Percentiles rank a stretch among this genome's conserved stretches.
Conservation (phyloP, 2,888 invertebrate genomes). For the Spisula solida region DNA sequence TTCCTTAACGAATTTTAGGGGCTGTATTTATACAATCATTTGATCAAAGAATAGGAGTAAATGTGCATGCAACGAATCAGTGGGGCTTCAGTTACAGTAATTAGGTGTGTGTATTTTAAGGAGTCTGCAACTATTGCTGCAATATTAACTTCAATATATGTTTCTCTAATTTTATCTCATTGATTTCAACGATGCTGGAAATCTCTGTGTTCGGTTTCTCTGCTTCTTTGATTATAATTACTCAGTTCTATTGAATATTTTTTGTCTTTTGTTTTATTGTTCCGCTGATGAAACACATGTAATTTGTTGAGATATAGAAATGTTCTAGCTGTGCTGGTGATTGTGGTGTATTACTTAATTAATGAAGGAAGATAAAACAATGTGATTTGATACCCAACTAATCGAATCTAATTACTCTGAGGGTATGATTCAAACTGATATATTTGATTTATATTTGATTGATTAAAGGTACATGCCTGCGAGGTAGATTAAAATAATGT, state of each 20-base stretch:
- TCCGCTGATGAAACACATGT: neutral
- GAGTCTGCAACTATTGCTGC: too few species aligned
- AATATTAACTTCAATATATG: neutral
- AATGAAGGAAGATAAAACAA: neutral
- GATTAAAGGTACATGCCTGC: neutral
- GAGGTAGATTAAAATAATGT: neutral
- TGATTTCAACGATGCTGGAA: neutral
- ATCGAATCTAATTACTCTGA: neutral
- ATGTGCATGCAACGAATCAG: too few species aligned
- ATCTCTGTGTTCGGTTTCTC: neutral
- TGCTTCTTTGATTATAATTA: neutral
- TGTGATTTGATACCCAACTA: neutral
- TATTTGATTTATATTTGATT: neutral
- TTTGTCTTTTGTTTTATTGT: neutral
- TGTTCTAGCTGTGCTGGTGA: neutral
- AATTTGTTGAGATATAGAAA: neutral
- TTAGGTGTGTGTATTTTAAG: too few species aligned
- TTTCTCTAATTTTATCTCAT: neutral
- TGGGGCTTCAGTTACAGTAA: too few species aligned
- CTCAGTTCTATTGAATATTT: neutral
- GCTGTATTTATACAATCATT: too few species aligned
- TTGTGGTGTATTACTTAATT: neutral
- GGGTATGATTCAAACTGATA: neutral
- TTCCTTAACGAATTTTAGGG: too few species aligned
- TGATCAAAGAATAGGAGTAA: too few species aligned